A percentile compares a stretch with the other conserved stretches of the same genome.
Conservation (phyloP, 53 echinoderm and acorn worm species). For the Actinopyga echinites region DNA sequence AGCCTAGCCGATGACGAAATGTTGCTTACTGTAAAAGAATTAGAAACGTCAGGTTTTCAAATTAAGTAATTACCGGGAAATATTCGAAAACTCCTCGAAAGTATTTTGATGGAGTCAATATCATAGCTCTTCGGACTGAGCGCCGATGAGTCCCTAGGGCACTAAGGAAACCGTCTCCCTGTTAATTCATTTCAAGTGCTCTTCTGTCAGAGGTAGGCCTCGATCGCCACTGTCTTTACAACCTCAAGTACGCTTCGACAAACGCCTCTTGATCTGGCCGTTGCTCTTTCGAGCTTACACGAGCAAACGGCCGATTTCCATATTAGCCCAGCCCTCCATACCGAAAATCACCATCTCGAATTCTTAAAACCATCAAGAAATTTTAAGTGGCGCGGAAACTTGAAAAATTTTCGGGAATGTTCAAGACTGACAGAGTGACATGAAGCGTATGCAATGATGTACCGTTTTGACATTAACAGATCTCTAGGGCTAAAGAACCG, state of each 20-base stretch:
- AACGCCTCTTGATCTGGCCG: constrained; percentile 34
- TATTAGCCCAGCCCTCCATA: constrained; percentile 29
- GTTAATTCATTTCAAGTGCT: constrained; percentile 42
- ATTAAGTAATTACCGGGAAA: no score
- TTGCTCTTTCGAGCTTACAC: constrained; percentile 31
- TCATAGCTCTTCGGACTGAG: constrained; percentile 5
- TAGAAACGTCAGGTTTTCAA: no score
- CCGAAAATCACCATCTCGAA: constrained; percentile 33
- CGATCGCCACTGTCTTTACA: constrained; percentile 26
- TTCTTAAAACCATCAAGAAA: constrained; percentile 40
- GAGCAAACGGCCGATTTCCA: constrained; percentile 22
- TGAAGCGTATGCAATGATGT: constrained; percentile 4
- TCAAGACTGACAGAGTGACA: constrained; percentile 30
- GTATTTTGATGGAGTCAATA: constrained; percentile 27
- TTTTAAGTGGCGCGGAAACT: constrained; percentile 36
- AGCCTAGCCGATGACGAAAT: no score
- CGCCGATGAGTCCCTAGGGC: constrained; percentile 16
- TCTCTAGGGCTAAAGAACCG: constrained; percentile 9
- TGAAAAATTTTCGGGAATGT: neutral
- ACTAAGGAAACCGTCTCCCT: constrained; percentile 34
- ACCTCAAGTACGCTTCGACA: constrained; percentile 26
- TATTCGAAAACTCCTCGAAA: constrained; percentile 11
- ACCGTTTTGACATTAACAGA: constrained; percentile 31
- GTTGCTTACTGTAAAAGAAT: no score
- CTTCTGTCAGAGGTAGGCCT: constrained; percentile 19